Percentiles rank a stretch among this genome's conserved stretches.
Evolutionary conservation across 2,888 invertebrate species (phyloP).

Genomic region (Brachyopa scutellaris): DNA sequence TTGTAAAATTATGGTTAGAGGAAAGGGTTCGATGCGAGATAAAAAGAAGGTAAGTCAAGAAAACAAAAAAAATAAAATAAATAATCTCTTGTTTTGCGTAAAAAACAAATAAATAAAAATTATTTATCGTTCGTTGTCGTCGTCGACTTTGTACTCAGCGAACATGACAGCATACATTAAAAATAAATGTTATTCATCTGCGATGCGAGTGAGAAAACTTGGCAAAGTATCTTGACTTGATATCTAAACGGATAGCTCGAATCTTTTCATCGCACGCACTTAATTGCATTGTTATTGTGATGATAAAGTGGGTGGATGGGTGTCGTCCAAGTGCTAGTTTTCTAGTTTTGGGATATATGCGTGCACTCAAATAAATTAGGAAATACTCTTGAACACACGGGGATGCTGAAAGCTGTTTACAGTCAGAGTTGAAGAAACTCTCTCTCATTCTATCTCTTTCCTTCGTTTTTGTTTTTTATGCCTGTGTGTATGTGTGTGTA

Average conservation of each 20-base stretch:
- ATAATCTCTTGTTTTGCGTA: not conserved
- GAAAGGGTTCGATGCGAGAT: conserved; percentile 99
- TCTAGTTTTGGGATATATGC: conserved; percentile 25
- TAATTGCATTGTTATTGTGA: conserved; percentile 60
- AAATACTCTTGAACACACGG: not conserved
- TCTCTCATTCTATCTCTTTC: not conserved
- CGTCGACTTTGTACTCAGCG: conserved; percentile 8
- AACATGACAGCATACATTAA: conserved; percentile 46
- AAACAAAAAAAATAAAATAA: too few species aligned
- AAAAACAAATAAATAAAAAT: not conserved
- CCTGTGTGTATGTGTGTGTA: too few species aligned
- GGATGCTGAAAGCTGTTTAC: not conserved
- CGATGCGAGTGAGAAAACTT: conserved; percentile 41
- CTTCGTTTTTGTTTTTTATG: too few species aligned
- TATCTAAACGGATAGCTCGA: conserved; percentile 17
- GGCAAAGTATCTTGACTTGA: conserved; percentile 36
- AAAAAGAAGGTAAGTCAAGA: conserved; percentile 95
- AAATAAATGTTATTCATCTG: conserved; percentile 48
- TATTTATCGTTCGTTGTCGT: not conserved
- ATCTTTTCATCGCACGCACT: conserved; percentile 46
- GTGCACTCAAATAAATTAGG: conserved; percentile 18
- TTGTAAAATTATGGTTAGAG: conserved; percentile 99
- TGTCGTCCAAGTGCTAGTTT: conserved; percentile 13
- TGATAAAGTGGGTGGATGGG: conserved; percentile 27
- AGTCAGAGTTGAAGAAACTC: conserved; percentile 46